Evolutionary conservation across 1,140 invertebrate species (phyloP).

Genomic region (Caerostris extrusa): DNA sequence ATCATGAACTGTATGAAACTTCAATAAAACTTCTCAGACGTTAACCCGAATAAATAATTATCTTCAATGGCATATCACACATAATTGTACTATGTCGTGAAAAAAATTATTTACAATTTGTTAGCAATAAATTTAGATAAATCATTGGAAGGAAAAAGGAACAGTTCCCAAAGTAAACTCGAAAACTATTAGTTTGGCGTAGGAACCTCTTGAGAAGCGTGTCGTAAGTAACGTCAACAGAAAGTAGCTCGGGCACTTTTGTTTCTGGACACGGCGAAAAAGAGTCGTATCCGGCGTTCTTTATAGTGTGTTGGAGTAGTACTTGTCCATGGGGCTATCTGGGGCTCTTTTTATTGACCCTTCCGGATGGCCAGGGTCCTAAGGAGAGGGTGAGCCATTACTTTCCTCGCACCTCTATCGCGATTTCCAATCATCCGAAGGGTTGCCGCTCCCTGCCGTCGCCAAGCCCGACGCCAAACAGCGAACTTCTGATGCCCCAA

Average conservation of each 20-base stretch:
- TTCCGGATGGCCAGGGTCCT: constrained; percentile 47
- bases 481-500: neutral
- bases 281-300: constrained; percentile 51
- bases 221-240: constrained; percentile 17
- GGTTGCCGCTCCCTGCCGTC: neutral
- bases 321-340: constrained; percentile 41
- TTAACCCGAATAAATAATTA: too few species aligned
- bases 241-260: constrained; percentile 32
- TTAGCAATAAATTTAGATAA: too few species aligned
- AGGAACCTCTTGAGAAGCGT: neutral
- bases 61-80: too few species aligned
- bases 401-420: constrained; percentile 53
- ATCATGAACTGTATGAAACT: too few species aligned
- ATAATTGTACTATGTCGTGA: too few species aligned
- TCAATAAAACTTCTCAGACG: too few species aligned
- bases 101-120: too few species aligned
- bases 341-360: constrained; percentile 68
- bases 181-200: constrained; percentile 4
- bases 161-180: neutral
- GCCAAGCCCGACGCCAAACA: constrained; percentile 38
- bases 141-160: neutral
- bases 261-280: constrained; percentile 19
- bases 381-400: constrained; percentile 42
- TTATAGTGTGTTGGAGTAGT: constrained; percentile 41
- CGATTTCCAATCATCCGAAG: constrained; percentile 46